These are phyloP conservation scores for Chaetura pelagica DNA, from an alignment of 2,113 vertebrate species.

Conservation along the genomic window DNA sequence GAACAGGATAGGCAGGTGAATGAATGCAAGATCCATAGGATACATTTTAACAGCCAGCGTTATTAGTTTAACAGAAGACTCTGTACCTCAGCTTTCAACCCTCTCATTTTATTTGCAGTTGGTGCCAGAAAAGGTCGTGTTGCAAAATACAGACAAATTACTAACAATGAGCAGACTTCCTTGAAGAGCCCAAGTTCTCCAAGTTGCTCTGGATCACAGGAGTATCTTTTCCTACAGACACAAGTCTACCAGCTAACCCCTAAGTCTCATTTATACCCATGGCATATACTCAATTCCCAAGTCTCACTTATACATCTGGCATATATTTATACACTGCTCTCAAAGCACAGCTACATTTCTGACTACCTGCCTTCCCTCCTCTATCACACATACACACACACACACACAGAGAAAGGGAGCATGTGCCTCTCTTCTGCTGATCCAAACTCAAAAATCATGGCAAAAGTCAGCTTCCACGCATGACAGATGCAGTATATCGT, in stretches of 20 bases:
- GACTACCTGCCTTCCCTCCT: not conserved
- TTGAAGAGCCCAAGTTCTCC: not conserved
- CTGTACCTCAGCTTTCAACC: not conserved
- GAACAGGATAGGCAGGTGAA: not conserved
- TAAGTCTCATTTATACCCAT: not conserved
- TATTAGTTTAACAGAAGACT: not conserved
- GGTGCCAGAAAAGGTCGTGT: not conserved
- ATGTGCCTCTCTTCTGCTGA: not conserved
- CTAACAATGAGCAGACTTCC: not conserved
- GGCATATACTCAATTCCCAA: not conserved
- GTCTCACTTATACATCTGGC: not conserved
- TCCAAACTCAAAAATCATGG: not conserved
- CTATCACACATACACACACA: not conserved
- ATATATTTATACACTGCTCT: not conserved
- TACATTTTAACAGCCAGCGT: not conserved
- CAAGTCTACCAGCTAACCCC: not conserved
- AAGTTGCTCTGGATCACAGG: not conserved
- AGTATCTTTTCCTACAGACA: not conserved
- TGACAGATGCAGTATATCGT: not conserved
- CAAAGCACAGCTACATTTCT: not conserved
- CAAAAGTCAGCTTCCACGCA: not conserved
- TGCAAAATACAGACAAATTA: slow-evolving; percentile 39
- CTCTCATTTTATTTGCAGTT: not conserved
- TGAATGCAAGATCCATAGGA: not conserved
- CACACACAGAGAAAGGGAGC: not conserved